A percentile compares a stretch with the other conserved stretches of the same genome.
Evolutionary conservation across 2,113 vertebrate genomes (phyloP).

Genomic region (Epinephelus fuscoguttatus): DNA sequence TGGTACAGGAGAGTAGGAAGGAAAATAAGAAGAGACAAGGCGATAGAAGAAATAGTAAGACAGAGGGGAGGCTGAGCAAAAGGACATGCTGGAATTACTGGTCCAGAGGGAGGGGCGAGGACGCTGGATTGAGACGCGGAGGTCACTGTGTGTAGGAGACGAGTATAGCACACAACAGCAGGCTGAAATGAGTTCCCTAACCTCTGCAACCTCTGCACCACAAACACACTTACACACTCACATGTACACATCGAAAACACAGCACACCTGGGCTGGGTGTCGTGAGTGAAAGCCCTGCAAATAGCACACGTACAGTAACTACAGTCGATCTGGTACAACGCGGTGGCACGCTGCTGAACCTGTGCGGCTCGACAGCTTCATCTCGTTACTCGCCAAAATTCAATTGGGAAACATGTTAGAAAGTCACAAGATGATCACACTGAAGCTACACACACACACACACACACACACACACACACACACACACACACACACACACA

Average conservation of each 20-base stretch:
- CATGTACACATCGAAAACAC: neutral
- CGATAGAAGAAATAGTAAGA: neutral
- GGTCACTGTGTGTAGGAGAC: slow-evolving; percentile 29
- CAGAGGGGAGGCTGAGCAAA: neutral
- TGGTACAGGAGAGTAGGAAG: neutral
- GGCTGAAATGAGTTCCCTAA: slow-evolving; percentile 47
- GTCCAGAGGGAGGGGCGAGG: slow-evolving; percentile 1
- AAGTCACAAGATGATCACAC: slow-evolving; percentile 54
- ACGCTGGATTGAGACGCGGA: slow-evolving; percentile 2
- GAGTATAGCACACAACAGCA: neutral
- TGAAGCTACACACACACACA: slow-evolving; percentile 28
- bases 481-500: neutral
- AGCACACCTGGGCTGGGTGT: neutral
- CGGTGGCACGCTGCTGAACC: neutral
- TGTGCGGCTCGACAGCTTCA: neutral
- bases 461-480: neutral
- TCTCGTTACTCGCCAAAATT: slow-evolving; percentile 17
- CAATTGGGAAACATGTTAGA: slow-evolving; percentile 35
- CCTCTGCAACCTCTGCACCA: slow-evolving; percentile 10
- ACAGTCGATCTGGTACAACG: neutral
- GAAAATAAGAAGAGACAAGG: neutral
- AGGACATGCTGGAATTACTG: slow-evolving; percentile 34
- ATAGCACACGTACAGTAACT: neutral
- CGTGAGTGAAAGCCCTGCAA: slow-evolving; percentile 4
- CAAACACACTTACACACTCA: neutral